A percentile compares a stretch with the other conserved stretches of the same genome.
phyloP scores from a whole-genome alignment of 2,113 vertebrate species.

The Laticauda colubrina region DNA sequence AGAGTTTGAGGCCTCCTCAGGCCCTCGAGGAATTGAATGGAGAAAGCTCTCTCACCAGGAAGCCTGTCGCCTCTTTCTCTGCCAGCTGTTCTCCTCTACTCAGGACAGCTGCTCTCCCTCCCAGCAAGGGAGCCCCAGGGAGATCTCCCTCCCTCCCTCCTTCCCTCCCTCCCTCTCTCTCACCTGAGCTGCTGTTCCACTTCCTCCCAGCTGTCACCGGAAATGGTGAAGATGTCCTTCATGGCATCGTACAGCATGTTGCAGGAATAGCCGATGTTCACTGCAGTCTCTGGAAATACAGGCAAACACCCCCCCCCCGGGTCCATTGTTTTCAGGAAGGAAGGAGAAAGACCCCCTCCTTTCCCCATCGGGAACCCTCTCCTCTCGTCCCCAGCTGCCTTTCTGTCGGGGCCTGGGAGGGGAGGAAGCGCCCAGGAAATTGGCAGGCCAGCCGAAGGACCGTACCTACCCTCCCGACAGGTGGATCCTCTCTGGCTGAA shows the following conservation, averaged over 20 bases:
- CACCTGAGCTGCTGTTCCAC: constrained; percentile 83
- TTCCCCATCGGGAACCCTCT: background rate
- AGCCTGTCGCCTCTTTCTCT: background rate
- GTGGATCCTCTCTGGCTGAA: background rate
- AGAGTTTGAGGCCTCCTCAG: background rate
- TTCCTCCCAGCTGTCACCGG: constrained; percentile 70
- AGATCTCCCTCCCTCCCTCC: too few relatives aligned
- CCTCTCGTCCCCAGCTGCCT: background rate
- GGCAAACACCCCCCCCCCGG: background rate
- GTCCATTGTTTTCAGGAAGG: background rate
- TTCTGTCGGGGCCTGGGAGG: background rate
- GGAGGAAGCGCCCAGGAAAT: background rate
- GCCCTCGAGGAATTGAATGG: background rate
- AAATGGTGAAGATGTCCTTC: constrained; percentile 81
- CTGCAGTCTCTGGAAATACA: constrained; percentile 82
- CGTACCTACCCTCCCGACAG: background rate
- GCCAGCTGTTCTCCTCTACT: background rate
- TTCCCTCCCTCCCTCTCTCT: constrained; percentile 2
- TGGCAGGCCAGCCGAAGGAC: background rate
- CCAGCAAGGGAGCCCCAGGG: background rate
- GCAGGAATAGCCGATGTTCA: constrained; percentile 92
- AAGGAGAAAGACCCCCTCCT: background rate
- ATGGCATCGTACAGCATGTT: constrained; percentile 88
- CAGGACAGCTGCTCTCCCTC: too few relatives aligned
- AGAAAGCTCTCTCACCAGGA: background rate